These are phyloP conservation scores for Paramisgurnus dabryanus DNA, from an alignment of 2,113 vertebrate species.

Conservation along the genomic window DNA sequence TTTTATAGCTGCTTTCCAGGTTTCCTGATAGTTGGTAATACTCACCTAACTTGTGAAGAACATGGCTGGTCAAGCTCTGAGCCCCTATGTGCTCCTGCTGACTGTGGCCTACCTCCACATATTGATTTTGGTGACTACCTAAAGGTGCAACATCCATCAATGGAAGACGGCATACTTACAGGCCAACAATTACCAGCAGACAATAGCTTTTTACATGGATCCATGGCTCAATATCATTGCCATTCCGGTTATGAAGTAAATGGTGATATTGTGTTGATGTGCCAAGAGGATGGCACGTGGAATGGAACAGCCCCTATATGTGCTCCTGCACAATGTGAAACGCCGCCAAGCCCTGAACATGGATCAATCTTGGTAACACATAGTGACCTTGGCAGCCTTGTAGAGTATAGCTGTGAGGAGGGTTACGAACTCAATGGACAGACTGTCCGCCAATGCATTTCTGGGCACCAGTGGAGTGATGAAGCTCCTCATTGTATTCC, in stretches of 20 bases:
- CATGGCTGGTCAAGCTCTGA: slow-evolving; percentile 86
- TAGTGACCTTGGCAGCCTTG: slow-evolving; percentile 75
- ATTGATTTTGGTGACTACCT: slow-evolving; percentile 92
- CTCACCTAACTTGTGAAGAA: slow-evolving; percentile 93
- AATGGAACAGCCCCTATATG: slow-evolving; percentile 90
- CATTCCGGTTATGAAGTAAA: slow-evolving; percentile 85
- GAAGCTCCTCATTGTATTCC: slow-evolving; percentile 77
- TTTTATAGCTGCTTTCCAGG: slow-evolving; percentile 97
- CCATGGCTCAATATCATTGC: slow-evolving; percentile 82
- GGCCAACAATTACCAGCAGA: slow-evolving; percentile 51
- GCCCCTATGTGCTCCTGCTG: slow-evolving; percentile 83
- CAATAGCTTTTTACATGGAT: slow-evolving; percentile 82
- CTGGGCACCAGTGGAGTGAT: slow-evolving; percentile 83
- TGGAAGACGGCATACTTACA: slow-evolving; percentile 1
- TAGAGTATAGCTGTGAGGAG: slow-evolving; percentile 82
- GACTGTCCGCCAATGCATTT: slow-evolving; percentile 79
- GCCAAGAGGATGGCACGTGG: slow-evolving; percentile 91
- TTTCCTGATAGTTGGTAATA: slow-evolving; percentile 87
- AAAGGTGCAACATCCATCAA: slow-evolving; percentile 62
- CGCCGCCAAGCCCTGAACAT: slow-evolving; percentile 77
- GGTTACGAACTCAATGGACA: slow-evolving; percentile 84
- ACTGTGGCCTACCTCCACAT: slow-evolving; percentile 95
- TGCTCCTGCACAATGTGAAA: slow-evolving; percentile 81
- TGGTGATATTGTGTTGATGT: slow-evolving; percentile 76
- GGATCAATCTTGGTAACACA: slow-evolving; percentile 83